phyloP scores from a whole-genome alignment of 1,140 invertebrate genomes.

The Hyphantria cunea region DNA sequence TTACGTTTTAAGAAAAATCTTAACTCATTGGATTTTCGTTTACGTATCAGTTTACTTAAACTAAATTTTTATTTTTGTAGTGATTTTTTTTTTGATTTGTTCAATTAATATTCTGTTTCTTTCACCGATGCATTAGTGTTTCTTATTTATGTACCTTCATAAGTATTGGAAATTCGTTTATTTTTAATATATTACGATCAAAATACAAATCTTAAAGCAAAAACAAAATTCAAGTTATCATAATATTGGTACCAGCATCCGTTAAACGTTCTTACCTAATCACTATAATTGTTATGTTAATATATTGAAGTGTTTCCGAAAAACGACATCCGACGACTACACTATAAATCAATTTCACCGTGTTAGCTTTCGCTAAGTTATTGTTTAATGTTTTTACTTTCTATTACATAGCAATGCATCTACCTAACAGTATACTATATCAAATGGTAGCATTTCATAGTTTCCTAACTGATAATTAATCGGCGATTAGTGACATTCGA shows the following conservation, averaged over 20 bases:
- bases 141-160: too few species aligned
- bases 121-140: too few species aligned
- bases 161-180: too few species aligned
- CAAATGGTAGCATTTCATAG: constrained; percentile 64
- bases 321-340: constrained; percentile 59
- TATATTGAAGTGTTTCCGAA: constrained; percentile 70
- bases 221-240: constrained; percentile 30
- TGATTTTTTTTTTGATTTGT: too few species aligned
- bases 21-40: too few species aligned
- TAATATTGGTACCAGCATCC: constrained; percentile 36
- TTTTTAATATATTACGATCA: too few species aligned
- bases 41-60: too few species aligned
- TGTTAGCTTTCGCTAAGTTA: constrained; percentile 75
- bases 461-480: constrained; percentile 55
- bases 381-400: constrained; percentile 81
- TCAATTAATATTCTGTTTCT: too few species aligned
- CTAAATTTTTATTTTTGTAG: too few species aligned
- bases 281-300: constrained; percentile 76
- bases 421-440: constrained; percentile 51
- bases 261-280: constrained; percentile 58
- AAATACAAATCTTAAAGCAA: neutral
- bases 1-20: too few species aligned
- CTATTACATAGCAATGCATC: constrained; percentile 55
- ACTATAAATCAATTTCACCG: constrained; percentile 78
- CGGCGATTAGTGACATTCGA: constrained; percentile 39